Conservation (phyloP, 2,888 invertebrate genomes). For the Cataglyphis rosenhaueri region DNA sequence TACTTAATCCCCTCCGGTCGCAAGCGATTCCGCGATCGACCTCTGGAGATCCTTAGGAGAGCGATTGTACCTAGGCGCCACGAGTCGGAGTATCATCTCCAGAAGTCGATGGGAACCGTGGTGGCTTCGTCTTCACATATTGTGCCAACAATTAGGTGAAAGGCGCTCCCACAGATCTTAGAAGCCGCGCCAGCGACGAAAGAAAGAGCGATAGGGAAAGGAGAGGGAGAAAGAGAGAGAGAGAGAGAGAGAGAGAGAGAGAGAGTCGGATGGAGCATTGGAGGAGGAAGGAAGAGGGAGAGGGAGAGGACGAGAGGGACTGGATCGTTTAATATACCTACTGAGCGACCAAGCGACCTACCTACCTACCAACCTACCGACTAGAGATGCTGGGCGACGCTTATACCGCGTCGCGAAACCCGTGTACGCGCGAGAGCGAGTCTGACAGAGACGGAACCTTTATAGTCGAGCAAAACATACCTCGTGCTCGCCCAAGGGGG, state of each 20-base stretch:
- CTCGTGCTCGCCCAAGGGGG: conserved; percentile 80
- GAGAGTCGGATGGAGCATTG: conserved; percentile 25
- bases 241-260: conserved; percentile 39
- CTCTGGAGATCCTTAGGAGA: conserved; percentile 52
- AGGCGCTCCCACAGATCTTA: conserved; percentile 83
- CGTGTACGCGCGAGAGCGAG: conserved; percentile 61
- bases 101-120: conserved; percentile 83
- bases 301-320: conserved; percentile 62
- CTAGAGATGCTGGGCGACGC: conserved; percentile 68
- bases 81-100: conserved; percentile 73
- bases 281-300: conserved; percentile 16
- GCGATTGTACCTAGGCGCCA: conserved; percentile 66
- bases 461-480: conserved; percentile 74
- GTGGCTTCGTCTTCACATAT: conserved; percentile 85
- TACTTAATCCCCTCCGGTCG: conserved; percentile 46
- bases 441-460: conserved; percentile 64
- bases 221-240: conserved; percentile 34
- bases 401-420: conserved; percentile 68
- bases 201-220: conserved; percentile 42
- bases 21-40: conserved; percentile 58
- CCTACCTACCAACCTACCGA: conserved; percentile 75
- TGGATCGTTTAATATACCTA: conserved; percentile 82
- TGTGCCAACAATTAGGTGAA: conserved; percentile 85
- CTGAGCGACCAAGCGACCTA: conserved; percentile 76
- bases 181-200: conserved; percentile 60